phyloP scores from a whole-genome alignment of 2,888 invertebrate genomes.

The Hydrotaea cyrtoneurina region DNA sequence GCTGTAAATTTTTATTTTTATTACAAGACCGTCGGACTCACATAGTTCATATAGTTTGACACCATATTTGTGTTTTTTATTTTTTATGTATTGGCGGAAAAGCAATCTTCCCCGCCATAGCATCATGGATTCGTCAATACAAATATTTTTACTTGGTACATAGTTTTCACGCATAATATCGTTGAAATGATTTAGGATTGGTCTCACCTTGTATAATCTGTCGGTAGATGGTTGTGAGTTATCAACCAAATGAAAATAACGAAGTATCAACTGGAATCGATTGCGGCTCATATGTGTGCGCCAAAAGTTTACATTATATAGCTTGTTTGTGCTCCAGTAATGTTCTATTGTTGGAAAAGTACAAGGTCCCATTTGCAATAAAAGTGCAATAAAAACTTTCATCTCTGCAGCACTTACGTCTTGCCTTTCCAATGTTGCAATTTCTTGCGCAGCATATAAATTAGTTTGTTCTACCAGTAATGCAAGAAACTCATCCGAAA shows the following conservation, averaged over 20 bases:
- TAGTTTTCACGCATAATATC: no score
- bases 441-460: no score
- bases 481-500: no score
- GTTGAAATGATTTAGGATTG: conserved; percentile 45
- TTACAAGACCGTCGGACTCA: conserved; percentile 59
- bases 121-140: no score
- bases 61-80: conserved; percentile 55
- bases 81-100: no score
- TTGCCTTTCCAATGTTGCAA: no score
- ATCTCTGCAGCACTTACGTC: conserved; percentile 37
- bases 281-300: conserved; percentile 46
- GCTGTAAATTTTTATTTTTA: conserved; percentile 55
- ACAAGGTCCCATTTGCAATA: conserved; percentile 47
- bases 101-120: no score
- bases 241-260: conserved; percentile 49
- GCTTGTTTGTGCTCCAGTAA: no score
- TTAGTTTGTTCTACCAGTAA: no score
- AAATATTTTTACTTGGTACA: no score
- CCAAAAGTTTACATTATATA: conserved; percentile 29
- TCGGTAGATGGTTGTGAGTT: conserved; percentile 42
- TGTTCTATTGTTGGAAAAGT: conserved; percentile 37
- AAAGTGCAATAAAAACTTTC: conserved; percentile 37
- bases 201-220: conserved; percentile 33
- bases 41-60: conserved; percentile 46
- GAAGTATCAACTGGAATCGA: conserved; percentile 31